phyloP scores from a whole-genome alignment of 2,113 vertebrate genomes.

The Paralichthys olivaceus region DNA sequence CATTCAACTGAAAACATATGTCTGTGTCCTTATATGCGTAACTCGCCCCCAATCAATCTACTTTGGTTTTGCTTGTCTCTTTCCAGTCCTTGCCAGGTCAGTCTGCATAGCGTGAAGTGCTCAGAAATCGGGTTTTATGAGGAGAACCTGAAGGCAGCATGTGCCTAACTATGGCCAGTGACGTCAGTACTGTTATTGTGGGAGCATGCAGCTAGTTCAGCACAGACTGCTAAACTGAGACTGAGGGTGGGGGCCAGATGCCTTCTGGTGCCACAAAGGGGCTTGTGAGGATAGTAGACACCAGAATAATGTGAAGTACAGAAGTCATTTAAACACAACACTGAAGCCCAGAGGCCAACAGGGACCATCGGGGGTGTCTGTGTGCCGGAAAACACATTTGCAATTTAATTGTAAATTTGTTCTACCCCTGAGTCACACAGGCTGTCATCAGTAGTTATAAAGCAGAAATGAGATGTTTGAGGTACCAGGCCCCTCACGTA shows the following conservation, averaged over 20 bases:
- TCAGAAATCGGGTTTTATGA: slow-evolving; percentile 19
- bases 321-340: slow-evolving; percentile 4
- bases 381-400: not conserved
- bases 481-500: too few relatives aligned
- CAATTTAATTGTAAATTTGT: slow-evolving; percentile 7
- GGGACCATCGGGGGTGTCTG: not conserved
- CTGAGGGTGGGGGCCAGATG: slow-evolving; percentile 44
- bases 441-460: not conserved
- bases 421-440: not conserved
- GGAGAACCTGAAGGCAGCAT: slow-evolving; percentile 61
- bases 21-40: not conserved
- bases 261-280: slow-evolving; percentile 43
- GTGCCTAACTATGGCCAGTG: slow-evolving; percentile 68
- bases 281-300: slow-evolving; percentile 7
- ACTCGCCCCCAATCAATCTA: not conserved
- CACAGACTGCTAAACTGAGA: slow-evolving; percentile 58
- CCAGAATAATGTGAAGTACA: not conserved
- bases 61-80: not conserved
- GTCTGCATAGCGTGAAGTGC: fast-evolving
- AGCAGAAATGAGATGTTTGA: too few relatives aligned
- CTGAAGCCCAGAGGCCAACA: not conserved
- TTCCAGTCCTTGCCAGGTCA: not conserved
- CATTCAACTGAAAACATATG: not conserved
- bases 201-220: slow-evolving; percentile 72
- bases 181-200: slow-evolving; percentile 83